Evolutionary conservation across 2,888 invertebrate genomes (phyloP).

Genomic region (Hylaea fasciaria): DNA sequence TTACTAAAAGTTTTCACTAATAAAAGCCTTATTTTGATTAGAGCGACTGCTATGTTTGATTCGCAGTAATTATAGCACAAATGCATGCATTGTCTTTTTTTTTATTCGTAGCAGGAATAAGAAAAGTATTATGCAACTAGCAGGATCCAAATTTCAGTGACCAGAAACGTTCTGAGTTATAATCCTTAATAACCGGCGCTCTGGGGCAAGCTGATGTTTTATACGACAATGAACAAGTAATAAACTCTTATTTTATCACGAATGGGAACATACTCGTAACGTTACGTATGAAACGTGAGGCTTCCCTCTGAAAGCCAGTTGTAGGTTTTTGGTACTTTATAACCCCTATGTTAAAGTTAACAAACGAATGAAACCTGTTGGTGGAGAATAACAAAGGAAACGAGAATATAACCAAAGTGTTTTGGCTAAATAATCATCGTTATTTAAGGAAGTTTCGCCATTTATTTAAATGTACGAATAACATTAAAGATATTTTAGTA

Average conservation of each 20-base stretch:
- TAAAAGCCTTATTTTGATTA: too few relatives aligned
- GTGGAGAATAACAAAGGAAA: slow-evolving; percentile 7
- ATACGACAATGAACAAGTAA: slow-evolving; percentile 39
- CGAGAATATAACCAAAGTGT: neutral
- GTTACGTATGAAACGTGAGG: slow-evolving; percentile 30
- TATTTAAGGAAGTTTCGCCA: neutral
- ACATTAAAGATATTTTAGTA: too few relatives aligned
- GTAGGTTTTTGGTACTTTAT: slow-evolving; percentile 20
- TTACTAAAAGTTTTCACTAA: too few relatives aligned
- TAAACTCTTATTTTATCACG: slow-evolving; percentile 38
- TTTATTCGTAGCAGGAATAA: neutral
- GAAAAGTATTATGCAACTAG: neutral
- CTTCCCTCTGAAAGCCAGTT: slow-evolving; percentile 13
- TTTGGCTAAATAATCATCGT: neutral
- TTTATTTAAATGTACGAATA: too few relatives aligned
- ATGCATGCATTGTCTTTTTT: too few relatives aligned
- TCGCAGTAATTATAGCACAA: too few relatives aligned
- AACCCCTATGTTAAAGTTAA: slow-evolving; percentile 14
- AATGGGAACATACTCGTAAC: slow-evolving; percentile 36
- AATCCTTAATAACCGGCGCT: slow-evolving; percentile 30
- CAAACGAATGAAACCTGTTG: slow-evolving; percentile 20
- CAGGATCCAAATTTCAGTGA: slow-evolving; percentile 21
- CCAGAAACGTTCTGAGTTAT: slow-evolving; percentile 33
- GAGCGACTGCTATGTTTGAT: too few relatives aligned
- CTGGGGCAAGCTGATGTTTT: slow-evolving; percentile 30